Evolutionary conservation across 2,888 invertebrate genomes (phyloP).

Genomic region (Scotopteryx bipunctaria): DNA sequence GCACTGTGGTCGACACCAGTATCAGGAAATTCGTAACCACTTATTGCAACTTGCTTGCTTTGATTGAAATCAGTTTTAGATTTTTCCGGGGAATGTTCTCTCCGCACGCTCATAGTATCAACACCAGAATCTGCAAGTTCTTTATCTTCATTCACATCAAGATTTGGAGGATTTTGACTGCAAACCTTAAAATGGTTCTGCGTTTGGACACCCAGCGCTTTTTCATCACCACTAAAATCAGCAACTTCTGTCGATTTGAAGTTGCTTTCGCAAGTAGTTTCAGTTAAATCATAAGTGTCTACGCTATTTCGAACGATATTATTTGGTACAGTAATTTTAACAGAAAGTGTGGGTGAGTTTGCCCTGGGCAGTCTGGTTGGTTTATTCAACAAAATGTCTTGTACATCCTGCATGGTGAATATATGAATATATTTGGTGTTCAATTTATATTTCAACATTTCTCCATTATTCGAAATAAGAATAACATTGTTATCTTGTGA

Average conservation of each 20-base stretch:
- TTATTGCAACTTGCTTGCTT: neutral
- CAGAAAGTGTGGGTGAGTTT: slow-evolving; percentile 18
- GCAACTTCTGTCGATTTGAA: neutral
- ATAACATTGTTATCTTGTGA: slow-evolving; percentile 26
- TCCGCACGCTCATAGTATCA: neutral
- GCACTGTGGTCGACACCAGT: too few species aligned
- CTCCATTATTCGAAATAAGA: slow-evolving; percentile 22
- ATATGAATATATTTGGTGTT: slow-evolving; percentile 16
- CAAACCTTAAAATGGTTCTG: neutral
- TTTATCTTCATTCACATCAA: neutral
- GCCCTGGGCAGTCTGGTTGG: neutral
- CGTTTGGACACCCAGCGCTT: neutral
- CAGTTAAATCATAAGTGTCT: neutral
- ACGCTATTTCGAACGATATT: neutral
- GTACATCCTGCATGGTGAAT: slow-evolving; percentile 24
- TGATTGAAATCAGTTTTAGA: neutral
- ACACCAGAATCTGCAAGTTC: neutral
- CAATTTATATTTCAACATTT: slow-evolving; percentile 13
- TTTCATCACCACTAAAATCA: neutral
- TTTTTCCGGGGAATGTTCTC: neutral
- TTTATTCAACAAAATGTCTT: slow-evolving; percentile 17
- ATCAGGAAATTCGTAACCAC: neutral
- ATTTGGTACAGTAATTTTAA: slow-evolving; percentile 30
- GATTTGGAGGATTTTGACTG: neutral
- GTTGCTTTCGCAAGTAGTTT: neutral